Conservation (phyloP, 2,113 vertebrate genomes). For the Phainopepla nitens region DNA sequence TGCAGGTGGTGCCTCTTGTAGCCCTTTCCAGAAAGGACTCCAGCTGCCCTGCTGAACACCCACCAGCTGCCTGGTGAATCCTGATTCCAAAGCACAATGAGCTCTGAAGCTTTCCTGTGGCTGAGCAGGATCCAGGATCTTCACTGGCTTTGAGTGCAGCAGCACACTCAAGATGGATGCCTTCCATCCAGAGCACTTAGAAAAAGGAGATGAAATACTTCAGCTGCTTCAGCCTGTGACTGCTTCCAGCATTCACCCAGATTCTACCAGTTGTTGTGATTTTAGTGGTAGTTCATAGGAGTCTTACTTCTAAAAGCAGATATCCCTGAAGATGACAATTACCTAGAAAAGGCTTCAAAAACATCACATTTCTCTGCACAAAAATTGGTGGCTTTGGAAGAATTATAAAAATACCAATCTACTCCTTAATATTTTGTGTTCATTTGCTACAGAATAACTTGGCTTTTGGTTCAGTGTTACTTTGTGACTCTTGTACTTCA, state of each 20-base stretch:
- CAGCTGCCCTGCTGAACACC: neutral
- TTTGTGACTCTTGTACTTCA: neutral
- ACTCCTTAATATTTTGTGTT: neutral
- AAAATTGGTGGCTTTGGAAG: neutral
- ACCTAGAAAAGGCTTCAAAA: neutral
- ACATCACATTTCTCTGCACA: neutral
- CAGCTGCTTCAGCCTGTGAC: neutral
- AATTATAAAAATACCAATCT: neutral
- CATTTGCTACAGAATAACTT: neutral
- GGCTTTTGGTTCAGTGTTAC: neutral
- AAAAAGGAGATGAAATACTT: slow-evolving; percentile 12
- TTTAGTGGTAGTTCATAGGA: neutral
- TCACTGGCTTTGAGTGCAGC: neutral
- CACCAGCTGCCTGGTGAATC: neutral
- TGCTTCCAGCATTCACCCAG: neutral
- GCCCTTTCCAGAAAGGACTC: neutral
- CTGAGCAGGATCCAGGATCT: slow-evolving; percentile 8
- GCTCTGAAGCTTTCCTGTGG: neutral
- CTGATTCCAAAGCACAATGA: neutral
- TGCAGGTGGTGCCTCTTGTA: neutral
- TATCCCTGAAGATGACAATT: neutral
- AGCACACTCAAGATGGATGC: neutral
- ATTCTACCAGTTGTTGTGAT: neutral
- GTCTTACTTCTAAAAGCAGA: neutral
- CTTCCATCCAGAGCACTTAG: neutral